Evolutionary conservation across 2,113 vertebrate species (phyloP).

Genomic region (crab-eating macaque (Macaca fascicularis)): T2T-MFA8v1.1 NC_088377.1:158765001-158765500

Average conservation of each 20-base stretch:
- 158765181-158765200: slow-evolving; percentile 3
- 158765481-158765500: slow-evolving; percentile 53
- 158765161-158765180: not conserved
- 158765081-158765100: not conserved
- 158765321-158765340: not conserved
- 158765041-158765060: not conserved
- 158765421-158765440: slow-evolving; percentile 31
- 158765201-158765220: slow-evolving; percentile 22
- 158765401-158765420: slow-evolving; percentile 41
- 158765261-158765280: not conserved
- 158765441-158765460: slow-evolving; percentile 14
- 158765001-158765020: not conserved
- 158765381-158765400: slow-evolving; percentile 33
- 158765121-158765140: not conserved
- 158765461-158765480: slow-evolving; percentile 34
- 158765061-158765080: not conserved
- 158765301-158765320: not conserved
- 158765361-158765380: not conserved
- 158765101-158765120: not conserved
- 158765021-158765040: not conserved
- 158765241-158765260: not conserved
- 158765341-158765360: slow-evolving; percentile 6
- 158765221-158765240: not conserved
- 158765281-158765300: slow-evolving; percentile 1
- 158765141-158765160: not conserved